These are phyloP conservation scores for Caenorhabditis tropicalis DNA, from an alignment of 1,140 invertebrate species.

Conservation along the genomic window DNA sequence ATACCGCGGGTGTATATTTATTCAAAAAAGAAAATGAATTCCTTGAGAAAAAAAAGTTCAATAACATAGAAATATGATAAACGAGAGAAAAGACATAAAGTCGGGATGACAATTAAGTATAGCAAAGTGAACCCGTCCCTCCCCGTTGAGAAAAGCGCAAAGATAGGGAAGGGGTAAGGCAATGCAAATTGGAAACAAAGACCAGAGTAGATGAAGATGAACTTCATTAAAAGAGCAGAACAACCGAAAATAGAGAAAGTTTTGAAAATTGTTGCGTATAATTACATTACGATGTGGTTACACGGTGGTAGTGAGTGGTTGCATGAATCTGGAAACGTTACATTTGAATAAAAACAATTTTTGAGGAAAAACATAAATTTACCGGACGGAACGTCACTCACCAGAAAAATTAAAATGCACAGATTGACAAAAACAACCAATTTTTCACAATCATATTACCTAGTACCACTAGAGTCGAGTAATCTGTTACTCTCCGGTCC, in stretches of 20 bases:
- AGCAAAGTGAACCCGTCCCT: not conserved
- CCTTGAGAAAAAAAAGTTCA: not conserved
- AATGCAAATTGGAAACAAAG: not conserved
- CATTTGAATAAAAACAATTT: not conserved
- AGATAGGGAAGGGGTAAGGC: not conserved
- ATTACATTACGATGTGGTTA: conserved; percentile 1
- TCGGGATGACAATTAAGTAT: conserved; percentile 30
- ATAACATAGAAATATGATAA: not conserved
- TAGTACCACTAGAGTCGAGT: not conserved
- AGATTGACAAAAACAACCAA: not conserved
- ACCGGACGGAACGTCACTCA: not conserved
- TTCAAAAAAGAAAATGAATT: not conserved
- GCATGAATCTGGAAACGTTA: not conserved
- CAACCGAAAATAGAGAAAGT: not conserved
- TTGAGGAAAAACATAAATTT: not conserved
- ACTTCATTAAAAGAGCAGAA: not conserved
- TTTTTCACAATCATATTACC: conserved; percentile 13
- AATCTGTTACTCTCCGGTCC: conserved; percentile 9
- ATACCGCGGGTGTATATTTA: conserved; percentile 3
- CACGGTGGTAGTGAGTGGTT: conserved; percentile 9
- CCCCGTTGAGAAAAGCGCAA: not conserved
- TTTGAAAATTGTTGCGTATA: not conserved
- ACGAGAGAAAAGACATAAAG: not conserved
- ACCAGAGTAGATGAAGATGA: conserved; percentile 15
- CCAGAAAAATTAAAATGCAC: conserved; percentile 23